Evolutionary conservation across 2,797 vertebrate genomes (phyloP), one percentile per base, ranked within the genome.

Genomic region (Gambelia wislizenii): DNA sequence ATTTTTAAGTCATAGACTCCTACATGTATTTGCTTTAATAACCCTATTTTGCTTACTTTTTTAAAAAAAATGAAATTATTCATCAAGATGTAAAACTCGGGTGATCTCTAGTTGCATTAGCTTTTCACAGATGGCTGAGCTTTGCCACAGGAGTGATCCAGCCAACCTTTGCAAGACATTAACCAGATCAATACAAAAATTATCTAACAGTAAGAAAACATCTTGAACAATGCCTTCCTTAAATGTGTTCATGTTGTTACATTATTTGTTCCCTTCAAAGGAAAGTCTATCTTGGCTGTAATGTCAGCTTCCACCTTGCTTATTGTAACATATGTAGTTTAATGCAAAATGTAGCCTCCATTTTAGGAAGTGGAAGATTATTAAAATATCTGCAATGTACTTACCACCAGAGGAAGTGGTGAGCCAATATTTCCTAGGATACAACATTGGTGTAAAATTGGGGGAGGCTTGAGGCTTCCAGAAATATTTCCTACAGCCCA

Each of bases 171-270:
- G 87, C 87, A 89, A 90, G 92, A 90, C 86, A 92, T 95, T 94
- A 96, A 92, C 91, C 85, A 90, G 92, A 96, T 95, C 94, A 92
- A 94, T 96, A 95, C 88, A 91, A 95, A 94, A 94, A 93, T 94
- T 94, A 93, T 95, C 94, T 90, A 89, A 92, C 93, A 89, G 91
- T 87, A 74, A 69, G 78, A 94, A 92, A 92, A 93, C 92, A 90
- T 94, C 93, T 96, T 94, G 18, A 75, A 89, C 86, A 33, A 90
- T 75, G 80, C 47, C 89, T 91, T 87, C 93, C 92, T 94, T 91
- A 90, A 89, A 95, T 90, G 91, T 92, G 72, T 91, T 92, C 92
- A 90, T 91, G 87, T 89, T 93, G 91, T 89, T 94, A 88, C 84
- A 64, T 86, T 78, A 80, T 93, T 91, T 92, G 90, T 54, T 91